Conservation (phyloP, 2,113 vertebrate species). For the Physeter macrocephalus region DNA sequence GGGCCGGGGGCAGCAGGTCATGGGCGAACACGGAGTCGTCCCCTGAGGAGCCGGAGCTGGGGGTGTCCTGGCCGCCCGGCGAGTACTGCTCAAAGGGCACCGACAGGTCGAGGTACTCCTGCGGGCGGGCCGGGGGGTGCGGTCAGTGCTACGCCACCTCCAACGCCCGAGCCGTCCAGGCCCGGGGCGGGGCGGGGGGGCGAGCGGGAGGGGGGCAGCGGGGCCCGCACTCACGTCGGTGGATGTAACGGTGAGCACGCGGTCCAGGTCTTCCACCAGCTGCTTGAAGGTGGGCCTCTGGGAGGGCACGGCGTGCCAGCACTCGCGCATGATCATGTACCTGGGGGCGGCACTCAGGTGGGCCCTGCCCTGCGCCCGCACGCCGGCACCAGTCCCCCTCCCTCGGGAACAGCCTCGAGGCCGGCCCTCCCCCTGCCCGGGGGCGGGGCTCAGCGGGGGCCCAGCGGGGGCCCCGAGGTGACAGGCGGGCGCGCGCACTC, state of each 20-base stretch:
- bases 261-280: conserved; percentile 94
- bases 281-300: conserved; percentile 98
- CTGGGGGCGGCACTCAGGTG: conserved; percentile 65
- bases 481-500: conserved; percentile 44
- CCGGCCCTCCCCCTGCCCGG: not conserved
- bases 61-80: conserved; percentile 92
- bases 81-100: conserved; percentile 98
- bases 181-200: not conserved
- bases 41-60: conserved; percentile 95
- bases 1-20: conserved; percentile 90
- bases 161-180: accelerated
- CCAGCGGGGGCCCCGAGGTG: no score
- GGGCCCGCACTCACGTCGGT: conserved; percentile 86
- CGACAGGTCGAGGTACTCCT: conserved; percentile 95
- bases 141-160: accelerated
- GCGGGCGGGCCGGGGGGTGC: not conserved
- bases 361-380: not conserved
- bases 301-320: conserved; percentile 94
- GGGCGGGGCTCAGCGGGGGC: no score
- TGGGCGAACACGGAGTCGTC: conserved; percentile 97
- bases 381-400: not conserved
- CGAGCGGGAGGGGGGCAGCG: accelerated
- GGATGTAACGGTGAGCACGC: conserved; percentile 93
- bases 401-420: accelerated
- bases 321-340: conserved; percentile 99